A percentile compares a stretch with the other conserved stretches of the same genome.
These are phyloP conservation scores for Dinocampus coccinellae DNA, from an alignment of 2,888 invertebrate genomes.

Conservation along the genomic window DNA sequence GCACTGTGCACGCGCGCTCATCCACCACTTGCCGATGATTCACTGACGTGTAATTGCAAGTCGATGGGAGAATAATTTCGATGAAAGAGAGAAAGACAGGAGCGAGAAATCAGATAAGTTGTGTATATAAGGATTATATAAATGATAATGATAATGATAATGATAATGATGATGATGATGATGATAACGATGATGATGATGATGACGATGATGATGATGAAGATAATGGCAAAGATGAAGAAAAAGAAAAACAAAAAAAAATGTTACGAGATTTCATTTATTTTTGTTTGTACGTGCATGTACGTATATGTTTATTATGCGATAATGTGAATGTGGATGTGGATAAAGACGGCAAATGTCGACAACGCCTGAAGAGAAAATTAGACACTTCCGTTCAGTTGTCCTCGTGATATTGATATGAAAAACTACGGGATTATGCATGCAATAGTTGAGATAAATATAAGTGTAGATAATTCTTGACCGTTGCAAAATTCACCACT, in stretches of 20 bases:
- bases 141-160: no score
- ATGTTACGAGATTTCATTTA: no score
- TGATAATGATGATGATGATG: constrained; percentile 20
- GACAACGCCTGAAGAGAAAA: constrained; percentile 43
- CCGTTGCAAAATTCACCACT: no score
- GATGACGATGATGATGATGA: background rate
- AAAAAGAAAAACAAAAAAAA: constrained; percentile 4
- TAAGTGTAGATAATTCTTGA: no score
- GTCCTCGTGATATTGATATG: constrained; percentile 29
- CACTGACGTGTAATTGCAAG: constrained; percentile 40
- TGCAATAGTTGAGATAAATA: no score
- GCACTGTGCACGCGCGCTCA: constrained; percentile 18
- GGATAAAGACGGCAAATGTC: constrained; percentile 36
- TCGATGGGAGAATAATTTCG: constrained; percentile 25
- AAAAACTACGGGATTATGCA: no score
- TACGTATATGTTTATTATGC: no score
- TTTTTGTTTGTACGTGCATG: no score
- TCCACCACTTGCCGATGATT: constrained; percentile 40
- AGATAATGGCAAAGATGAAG: constrained; percentile 15
- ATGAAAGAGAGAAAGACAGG: constrained; percentile 23
- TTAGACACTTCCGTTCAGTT: constrained; percentile 41
- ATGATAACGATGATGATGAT: constrained; percentile 13
- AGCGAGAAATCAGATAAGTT: constrained; percentile 17
- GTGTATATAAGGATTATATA: constrained; percentile 4
- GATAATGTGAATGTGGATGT: no score